These are phyloP conservation scores for Byasa hedistus DNA, from an alignment of 2,888 invertebrate genomes.

Conservation along the genomic window DNA sequence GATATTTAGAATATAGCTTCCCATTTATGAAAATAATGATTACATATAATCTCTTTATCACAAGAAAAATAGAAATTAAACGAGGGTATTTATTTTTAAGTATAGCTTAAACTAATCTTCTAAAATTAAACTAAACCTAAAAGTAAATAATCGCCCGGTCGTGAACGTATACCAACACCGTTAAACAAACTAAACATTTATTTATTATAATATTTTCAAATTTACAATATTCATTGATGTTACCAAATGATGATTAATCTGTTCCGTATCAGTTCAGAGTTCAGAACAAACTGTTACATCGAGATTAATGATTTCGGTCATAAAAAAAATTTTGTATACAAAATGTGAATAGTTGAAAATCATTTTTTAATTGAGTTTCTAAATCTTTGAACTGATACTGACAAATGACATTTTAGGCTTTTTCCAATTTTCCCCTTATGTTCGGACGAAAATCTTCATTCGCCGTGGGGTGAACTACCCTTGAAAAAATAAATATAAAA, in stretches of 20 bases:
- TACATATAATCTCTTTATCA: too few relatives aligned
- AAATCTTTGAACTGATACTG: slow-evolving; percentile 55
- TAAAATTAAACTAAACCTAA: too few relatives aligned
- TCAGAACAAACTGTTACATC: slow-evolving; percentile 23
- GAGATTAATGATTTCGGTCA: slow-evolving; percentile 23
- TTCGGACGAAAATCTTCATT: slow-evolving; percentile 74
- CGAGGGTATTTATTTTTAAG: too few relatives aligned
- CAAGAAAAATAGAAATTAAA: too few relatives aligned
- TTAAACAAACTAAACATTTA: slow-evolving; percentile 19
- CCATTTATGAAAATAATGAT: too few relatives aligned
- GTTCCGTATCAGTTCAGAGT: slow-evolving; percentile 29
- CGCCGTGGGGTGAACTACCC: slow-evolving; percentile 73
- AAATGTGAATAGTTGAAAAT: slow-evolving; percentile 16
- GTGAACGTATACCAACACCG: neutral
- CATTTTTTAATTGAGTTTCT: slow-evolving; percentile 51
- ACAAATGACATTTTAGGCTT: slow-evolving; percentile 73
- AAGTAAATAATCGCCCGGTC: too few relatives aligned
- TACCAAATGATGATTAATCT: slow-evolving; percentile 27
- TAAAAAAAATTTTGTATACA: slow-evolving; percentile 15
- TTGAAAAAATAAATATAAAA: slow-evolving; percentile 72
- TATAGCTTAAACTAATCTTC: too few relatives aligned
- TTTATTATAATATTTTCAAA: slow-evolving; percentile 21
- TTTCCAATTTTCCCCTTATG: slow-evolving; percentile 64
- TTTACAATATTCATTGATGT: slow-evolving; percentile 16
- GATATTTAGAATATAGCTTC: too few relatives aligned